Conservation (phyloP, 2,888 invertebrate genomes). For the Sphecodes monilicornis region DNA sequence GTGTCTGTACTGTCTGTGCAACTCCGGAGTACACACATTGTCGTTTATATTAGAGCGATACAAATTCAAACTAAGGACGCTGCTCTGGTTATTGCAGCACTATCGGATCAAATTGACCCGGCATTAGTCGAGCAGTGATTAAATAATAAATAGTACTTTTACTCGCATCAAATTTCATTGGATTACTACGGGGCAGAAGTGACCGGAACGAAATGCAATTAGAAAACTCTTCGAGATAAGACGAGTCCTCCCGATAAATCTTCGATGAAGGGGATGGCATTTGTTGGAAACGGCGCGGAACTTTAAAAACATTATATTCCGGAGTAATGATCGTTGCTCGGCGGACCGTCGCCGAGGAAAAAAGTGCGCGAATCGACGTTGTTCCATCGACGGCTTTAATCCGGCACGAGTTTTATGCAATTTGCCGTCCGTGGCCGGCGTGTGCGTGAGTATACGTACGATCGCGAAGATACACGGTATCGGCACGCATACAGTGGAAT, state of each 20-base stretch:
- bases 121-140: background rate
- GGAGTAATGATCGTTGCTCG: constrained; percentile 62
- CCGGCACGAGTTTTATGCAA: constrained; percentile 73
- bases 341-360: constrained; percentile 57
- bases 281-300: constrained; percentile 32
- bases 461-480: constrained; percentile 56
- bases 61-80: no score
- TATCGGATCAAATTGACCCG: background rate
- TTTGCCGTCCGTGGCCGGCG: constrained; percentile 68
- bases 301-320: constrained; percentile 62
- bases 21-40: no score
- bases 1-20: no score
- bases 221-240: background rate
- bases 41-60: no score
- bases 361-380: constrained; percentile 69
- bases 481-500: constrained; percentile 55
- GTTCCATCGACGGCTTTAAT: constrained; percentile 72
- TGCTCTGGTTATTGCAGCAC: no score
- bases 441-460: constrained; percentile 35
- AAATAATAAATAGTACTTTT: background rate
- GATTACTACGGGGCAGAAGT: background rate
- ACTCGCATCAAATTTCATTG: background rate
- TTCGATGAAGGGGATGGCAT: background rate
- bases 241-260: background rate
- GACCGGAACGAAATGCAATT: background rate